Percentiles rank a stretch among this genome's conserved stretches.
Evolutionary conservation across 2,797 vertebrate species (phyloP).

Genomic region (Sebastes steindachneri): DNA sequence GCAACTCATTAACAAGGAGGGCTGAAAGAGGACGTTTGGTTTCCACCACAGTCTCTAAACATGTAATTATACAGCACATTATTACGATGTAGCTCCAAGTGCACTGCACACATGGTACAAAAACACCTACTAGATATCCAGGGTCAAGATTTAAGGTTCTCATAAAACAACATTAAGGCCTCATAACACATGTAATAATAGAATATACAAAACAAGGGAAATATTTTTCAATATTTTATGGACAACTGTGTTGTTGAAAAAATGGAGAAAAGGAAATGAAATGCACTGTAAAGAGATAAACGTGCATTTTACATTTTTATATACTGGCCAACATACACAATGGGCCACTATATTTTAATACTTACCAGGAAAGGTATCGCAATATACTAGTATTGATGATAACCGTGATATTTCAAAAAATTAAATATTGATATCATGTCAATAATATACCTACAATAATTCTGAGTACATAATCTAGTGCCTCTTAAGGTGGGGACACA

Average conservation of each 20-base stretch:
- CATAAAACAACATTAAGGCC: not conserved
- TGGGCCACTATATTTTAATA: not conserved
- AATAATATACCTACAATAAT: no score
- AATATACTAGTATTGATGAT: no score
- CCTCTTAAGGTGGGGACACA: no score
- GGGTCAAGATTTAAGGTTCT: not conserved
- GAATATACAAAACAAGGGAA: not conserved
- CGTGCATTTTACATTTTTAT: not conserved
- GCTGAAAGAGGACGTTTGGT: slow-evolving; percentile 10
- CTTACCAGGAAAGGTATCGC: fast-evolving
- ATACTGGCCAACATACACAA: fast-evolving
- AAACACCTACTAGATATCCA: not conserved
- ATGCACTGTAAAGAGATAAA: not conserved
- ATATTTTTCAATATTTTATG: not conserved
- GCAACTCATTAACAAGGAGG: not conserved
- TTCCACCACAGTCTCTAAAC: not conserved
- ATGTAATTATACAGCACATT: not conserved
- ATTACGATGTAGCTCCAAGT: not conserved
- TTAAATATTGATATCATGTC: no score
- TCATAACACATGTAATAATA: not conserved
- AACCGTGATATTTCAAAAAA: no score
- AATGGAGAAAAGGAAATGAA: not conserved
- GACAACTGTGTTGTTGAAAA: not conserved
- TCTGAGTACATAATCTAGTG: no score
- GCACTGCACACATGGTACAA: not conserved